These are phyloP conservation scores for Hetaerina americana DNA, from an alignment of 1,140 invertebrate genomes.

Conservation along the genomic window DNA sequence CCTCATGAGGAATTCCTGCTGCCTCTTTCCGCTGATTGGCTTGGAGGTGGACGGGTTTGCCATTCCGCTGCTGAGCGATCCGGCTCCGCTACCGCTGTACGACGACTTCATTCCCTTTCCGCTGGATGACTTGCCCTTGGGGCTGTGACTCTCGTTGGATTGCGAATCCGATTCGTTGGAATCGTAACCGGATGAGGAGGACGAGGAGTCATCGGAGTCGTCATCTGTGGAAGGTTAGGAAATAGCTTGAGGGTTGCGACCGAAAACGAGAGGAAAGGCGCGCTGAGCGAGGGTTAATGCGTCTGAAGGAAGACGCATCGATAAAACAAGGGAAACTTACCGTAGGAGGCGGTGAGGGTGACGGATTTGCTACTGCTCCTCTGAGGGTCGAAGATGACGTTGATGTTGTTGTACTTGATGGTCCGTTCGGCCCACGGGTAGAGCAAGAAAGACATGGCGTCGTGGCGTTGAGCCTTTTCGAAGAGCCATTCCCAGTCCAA, in stretches of 20 bases:
- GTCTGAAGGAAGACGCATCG: background rate
- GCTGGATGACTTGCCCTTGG: too few species aligned
- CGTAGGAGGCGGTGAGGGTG: constrained; percentile 15
- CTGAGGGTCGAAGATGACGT: constrained; percentile 17
- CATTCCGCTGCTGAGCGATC: background rate
- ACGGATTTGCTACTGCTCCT: constrained; percentile 18
- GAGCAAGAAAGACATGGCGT: constrained; percentile 19
- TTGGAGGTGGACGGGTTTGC: constrained; percentile 21
- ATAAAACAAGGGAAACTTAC: constrained; percentile 6
- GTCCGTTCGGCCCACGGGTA: constrained; percentile 12
- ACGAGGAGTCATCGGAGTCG: too few species aligned
- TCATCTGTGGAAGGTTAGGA: too few species aligned
- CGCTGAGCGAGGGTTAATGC: background rate
- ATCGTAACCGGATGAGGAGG: too few species aligned
- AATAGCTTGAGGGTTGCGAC: background rate
- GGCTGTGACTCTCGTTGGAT: too few species aligned
- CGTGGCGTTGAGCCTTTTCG: constrained; percentile 16
- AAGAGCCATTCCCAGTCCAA: constrained; percentile 21
- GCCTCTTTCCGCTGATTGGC: constrained; percentile 30
- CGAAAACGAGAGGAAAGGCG: background rate
- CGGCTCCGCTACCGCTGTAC: too few species aligned
- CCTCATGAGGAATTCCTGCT: constrained; percentile 33
- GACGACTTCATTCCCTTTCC: too few species aligned
- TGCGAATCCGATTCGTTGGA: too few species aligned
- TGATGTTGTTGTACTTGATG: constrained; percentile 17